Conservation (phyloP, 2,113 vertebrate genomes). For the Hyperopisus bebe region DNA sequence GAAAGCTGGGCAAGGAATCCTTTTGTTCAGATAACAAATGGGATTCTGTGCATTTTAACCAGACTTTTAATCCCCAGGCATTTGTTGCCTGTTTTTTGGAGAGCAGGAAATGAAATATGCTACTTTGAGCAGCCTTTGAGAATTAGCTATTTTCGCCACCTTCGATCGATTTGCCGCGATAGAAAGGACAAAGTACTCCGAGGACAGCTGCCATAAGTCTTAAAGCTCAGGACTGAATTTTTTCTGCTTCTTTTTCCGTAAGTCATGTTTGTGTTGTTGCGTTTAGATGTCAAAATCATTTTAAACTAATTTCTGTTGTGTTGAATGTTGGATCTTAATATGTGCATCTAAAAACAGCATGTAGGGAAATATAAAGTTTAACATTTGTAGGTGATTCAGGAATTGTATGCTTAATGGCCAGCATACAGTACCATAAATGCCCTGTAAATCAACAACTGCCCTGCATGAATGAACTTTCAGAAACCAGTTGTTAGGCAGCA, state of each 20-base stretch:
- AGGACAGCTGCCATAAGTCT: neutral
- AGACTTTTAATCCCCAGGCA: neutral
- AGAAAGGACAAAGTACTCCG: neutral
- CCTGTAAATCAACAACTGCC: neutral
- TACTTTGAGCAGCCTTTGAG: neutral
- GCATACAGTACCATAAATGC: neutral
- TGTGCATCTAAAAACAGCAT: neutral
- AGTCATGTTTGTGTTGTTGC: neutral
- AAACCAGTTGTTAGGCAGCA: neutral
- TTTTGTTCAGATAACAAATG: slow-evolving; percentile 1
- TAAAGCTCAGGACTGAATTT: neutral
- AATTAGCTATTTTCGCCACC: neutral
- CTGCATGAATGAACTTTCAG: neutral
- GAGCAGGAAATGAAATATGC: neutral
- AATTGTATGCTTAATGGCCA: neutral
- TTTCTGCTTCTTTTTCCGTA: neutral
- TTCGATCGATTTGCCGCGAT: neutral
- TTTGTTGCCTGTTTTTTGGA: neutral
- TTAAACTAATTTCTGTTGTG: neutral
- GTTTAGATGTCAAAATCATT: neutral
- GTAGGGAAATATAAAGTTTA: neutral
- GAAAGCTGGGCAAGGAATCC: neutral
- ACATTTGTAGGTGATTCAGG: neutral
- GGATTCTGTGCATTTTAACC: neutral
- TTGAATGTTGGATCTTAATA: neutral